Percentiles rank a stretch among this genome's conserved stretches.
Conservation (phyloP, 2,797 vertebrate species). For the Vireo griseus region DNA sequence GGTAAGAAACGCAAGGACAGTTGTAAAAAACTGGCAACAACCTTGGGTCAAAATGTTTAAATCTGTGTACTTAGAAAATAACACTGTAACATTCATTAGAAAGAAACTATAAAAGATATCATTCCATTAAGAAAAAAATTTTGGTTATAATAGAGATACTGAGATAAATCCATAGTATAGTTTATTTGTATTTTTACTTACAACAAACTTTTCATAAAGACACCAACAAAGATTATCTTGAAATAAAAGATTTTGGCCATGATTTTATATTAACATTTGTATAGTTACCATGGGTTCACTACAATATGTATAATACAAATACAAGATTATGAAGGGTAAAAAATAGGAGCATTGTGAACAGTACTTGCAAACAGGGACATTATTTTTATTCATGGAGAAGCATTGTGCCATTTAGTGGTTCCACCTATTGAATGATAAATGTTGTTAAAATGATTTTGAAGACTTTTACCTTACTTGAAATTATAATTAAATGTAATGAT, state of each 20-base stretch:
- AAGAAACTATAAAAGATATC: neutral
- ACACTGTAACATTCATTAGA: neutral
- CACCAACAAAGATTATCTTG: neutral
- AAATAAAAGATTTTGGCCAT: neutral
- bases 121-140: neutral
- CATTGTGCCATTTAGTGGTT: neutral
- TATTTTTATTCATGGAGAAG: neutral
- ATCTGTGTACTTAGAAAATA: neutral
- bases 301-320: neutral
- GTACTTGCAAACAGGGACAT: neutral
- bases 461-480: neutral
- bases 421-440: neutral
- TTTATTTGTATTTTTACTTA: conserved; percentile 48
- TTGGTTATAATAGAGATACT: neutral
- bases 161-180: conserved; percentile 10
- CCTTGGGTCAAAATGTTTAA: neutral
- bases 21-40: neutral
- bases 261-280: neutral
- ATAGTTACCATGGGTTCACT: conserved; percentile 16
- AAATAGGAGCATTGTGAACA: neutral
- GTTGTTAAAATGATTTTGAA: neutral
- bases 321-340: conserved; percentile 17
- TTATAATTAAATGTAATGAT: neutral
- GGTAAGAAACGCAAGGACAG: accelerated
- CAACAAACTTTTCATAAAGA: conserved; percentile 21